Conservation (phyloP, 2,113 vertebrate species). For the Cairina moschata region DNA sequence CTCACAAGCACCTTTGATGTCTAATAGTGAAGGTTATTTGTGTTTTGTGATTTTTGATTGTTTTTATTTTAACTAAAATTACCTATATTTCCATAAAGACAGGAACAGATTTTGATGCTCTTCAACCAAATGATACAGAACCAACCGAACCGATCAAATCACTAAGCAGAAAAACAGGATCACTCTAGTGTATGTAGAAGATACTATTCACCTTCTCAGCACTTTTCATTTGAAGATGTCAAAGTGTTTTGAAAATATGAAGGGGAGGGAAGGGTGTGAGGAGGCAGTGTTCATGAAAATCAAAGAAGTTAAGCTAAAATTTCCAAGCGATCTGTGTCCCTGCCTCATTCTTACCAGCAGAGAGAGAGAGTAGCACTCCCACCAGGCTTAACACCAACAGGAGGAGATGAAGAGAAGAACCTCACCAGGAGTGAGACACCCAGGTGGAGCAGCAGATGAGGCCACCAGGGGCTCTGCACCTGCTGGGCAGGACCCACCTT, state of each 20-base stretch:
- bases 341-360: not conserved
- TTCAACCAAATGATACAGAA: not conserved
- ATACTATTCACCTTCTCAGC: not conserved
- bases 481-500: not conserved
- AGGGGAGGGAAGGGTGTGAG: not conserved
- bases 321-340: not conserved
- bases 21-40: not conserved
- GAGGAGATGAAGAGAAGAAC: not conserved
- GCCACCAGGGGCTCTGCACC: not conserved
- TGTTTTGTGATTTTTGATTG: not conserved
- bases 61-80: not conserved
- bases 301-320: not conserved
- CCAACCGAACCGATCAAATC: not conserved
- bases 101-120: not conserved
- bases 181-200: not conserved
- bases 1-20: not conserved
- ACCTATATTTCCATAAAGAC: not conserved
- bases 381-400: not conserved
- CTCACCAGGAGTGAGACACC: not conserved
- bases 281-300: not conserved
- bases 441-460: accelerated
- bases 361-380: not conserved
- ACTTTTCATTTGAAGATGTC: not conserved
- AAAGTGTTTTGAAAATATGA: not conserved
- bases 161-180: not conserved